Evolutionary conservation across 2,888 invertebrate species (phyloP).

Genomic region (Anorthoa munda): DNA sequence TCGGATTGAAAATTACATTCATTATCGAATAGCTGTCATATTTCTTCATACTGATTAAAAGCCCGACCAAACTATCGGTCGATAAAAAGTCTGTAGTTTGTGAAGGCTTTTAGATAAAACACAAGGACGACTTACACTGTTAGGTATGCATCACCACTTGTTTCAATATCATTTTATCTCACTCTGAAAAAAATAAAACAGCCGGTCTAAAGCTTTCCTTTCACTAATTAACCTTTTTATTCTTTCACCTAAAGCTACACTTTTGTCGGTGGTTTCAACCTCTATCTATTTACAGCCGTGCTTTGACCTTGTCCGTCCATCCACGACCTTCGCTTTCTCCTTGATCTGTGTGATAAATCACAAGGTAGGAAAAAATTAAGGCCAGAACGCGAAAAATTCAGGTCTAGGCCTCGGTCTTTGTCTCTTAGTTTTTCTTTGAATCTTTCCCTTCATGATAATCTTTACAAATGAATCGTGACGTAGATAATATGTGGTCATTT

Average conservation of each 20-base stretch:
- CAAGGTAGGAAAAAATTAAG: slow-evolving; percentile 31
- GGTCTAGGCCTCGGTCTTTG: background rate
- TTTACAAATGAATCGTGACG: slow-evolving; percentile 16
- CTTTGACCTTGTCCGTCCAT: slow-evolving; percentile 6
- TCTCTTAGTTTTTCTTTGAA: slow-evolving; percentile 10
- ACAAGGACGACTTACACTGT: too few species aligned
- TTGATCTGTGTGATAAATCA: slow-evolving; percentile 41
- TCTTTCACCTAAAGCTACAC: slow-evolving; percentile 18
- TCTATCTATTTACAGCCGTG: slow-evolving; percentile 14
- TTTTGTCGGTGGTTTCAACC: background rate
- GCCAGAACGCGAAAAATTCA: slow-evolving; percentile 12
- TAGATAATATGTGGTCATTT: background rate
- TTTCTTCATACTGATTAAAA: too few species aligned
- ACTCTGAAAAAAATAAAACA: background rate
- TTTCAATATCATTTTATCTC: background rate
- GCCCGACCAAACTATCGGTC: too few species aligned
- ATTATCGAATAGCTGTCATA: too few species aligned
- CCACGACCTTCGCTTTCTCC: slow-evolving; percentile 16
- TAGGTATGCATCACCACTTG: background rate
- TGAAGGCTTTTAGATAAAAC: background rate
- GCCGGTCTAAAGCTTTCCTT: background rate
- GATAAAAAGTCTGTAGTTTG: too few species aligned
- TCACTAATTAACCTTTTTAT: slow-evolving; percentile 20
- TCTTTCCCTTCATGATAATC: slow-evolving; percentile 11
- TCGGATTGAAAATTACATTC: too few species aligned